phyloP scores from a whole-genome alignment of 2,888 invertebrate genomes.

The Eupithecia insigniata region DNA sequence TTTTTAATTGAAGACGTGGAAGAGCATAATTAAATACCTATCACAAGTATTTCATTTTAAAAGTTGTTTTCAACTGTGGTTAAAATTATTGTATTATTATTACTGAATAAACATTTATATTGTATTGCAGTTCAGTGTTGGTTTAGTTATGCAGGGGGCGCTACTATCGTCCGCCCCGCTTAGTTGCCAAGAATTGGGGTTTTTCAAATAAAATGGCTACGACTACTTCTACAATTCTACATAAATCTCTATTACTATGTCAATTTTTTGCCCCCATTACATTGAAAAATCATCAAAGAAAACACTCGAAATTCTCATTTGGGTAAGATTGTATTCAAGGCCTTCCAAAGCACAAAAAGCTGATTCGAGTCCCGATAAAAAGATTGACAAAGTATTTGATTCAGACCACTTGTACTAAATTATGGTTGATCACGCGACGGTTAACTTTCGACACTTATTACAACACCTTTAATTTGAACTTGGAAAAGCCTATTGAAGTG shows the following conservation, averaged over 20 bases:
- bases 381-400: slow-evolving; percentile 17
- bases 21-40: too few species aligned
- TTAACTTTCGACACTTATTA: slow-evolving; percentile 25
- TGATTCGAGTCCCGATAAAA: slow-evolving; percentile 19
- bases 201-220: neutral
- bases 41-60: too few species aligned
- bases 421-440: slow-evolving; percentile 28
- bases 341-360: slow-evolving; percentile 3
- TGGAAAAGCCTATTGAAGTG: slow-evolving; percentile 3
- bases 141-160: neutral
- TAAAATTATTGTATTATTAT: too few species aligned
- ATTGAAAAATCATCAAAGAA: neutral
- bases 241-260: neutral
- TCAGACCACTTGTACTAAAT: slow-evolving; percentile 25
- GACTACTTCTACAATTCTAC: neutral
- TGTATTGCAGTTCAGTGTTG: neutral
- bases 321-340: slow-evolving; percentile 2
- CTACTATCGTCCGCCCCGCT: neutral
- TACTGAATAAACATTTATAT: too few species aligned
- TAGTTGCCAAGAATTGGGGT: neutral
- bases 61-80: too few species aligned
- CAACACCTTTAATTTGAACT: slow-evolving; percentile 24
- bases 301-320: slow-evolving; percentile 2
- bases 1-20: too few species aligned
- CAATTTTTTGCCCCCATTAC: neutral